Base-by-base conservation (phyloP, 2,113 vertebrate species). In the Pipra filicauda region DNA sequence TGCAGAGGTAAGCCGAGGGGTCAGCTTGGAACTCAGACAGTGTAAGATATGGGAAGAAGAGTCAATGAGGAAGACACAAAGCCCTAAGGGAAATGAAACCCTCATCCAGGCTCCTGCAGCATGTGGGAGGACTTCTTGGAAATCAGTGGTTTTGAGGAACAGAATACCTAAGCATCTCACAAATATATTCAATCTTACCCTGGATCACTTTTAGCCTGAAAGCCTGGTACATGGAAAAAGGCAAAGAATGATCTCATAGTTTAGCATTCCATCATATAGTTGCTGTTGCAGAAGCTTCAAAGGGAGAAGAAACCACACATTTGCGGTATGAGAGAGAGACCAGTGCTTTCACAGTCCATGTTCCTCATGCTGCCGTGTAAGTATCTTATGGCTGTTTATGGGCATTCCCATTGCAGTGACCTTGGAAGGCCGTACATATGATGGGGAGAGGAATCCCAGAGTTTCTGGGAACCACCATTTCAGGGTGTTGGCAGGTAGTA, bases 381-480 rank as follows among this genome's bases (percentile, higher is more conserved):
- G 23, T 57, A 58, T 39, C 73, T 62, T 74, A 11, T 0, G 6
- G 30, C 19, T 86, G 24, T 27, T 84, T 0, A 0, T 28, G 37
- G 55, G 61, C 59, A 77, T 87, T 89, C n/a, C 41, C 22, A 20
- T 87, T 78, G 33, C 43, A 30, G 24, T 58, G 52, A 65, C 48
- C 33, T 67, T 65, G 39, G 48, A 61, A 75, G 16, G 48, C 48
- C 4, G 0, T 65, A 31, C 55, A 12, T 7, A 9, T 1, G 1
- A 52, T 9, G 28, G 43, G 65, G 76, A 62, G n/a, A 80, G 41
- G 52, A 89, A 30, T 12, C 6, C 48, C 8, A 27, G 24, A 5
- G 35, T 20, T 94, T 78, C 70, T 78, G 41, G 35, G 30, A 48
- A 87, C 37, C 59, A n/a, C 65, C 9, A 6, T 79, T 83, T 65